These are phyloP conservation scores for Ptiloglossa arizonensis DNA, from an alignment of 1,140 invertebrate genomes.

Conservation along the genomic window DNA sequence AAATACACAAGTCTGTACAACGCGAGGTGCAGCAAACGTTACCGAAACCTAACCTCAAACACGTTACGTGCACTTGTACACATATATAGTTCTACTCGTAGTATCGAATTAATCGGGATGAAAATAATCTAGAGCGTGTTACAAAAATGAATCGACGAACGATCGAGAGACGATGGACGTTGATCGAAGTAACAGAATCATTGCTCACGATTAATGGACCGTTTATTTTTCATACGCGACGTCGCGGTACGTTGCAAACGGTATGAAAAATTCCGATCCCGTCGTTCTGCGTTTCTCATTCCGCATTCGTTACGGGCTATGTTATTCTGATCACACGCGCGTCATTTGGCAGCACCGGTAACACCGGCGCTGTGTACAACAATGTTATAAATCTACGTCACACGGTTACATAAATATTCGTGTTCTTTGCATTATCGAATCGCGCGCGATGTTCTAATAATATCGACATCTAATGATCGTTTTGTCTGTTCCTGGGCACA, in stretches of 20 bases:
- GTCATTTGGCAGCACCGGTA: slow-evolving; percentile 40
- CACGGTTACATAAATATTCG: slow-evolving; percentile 41
- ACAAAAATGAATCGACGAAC: too few species aligned
- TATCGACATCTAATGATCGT: slow-evolving; percentile 22
- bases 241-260: background rate
- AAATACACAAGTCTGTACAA: too few species aligned
- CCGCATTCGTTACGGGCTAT: slow-evolving; percentile 3
- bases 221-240: background rate
- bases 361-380: slow-evolving; percentile 41
- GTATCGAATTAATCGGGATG: too few species aligned
- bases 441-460: slow-evolving; percentile 22
- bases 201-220: background rate
- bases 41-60: too few species aligned
- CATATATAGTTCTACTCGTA: too few species aligned
- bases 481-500: background rate
- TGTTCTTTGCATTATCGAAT: slow-evolving; percentile 15
- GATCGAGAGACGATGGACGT: too few species aligned
- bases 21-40: too few species aligned
- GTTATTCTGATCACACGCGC: slow-evolving; percentile 38
- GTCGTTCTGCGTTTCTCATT: background rate
- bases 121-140: too few species aligned
- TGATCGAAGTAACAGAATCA: background rate
- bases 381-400: slow-evolving; percentile 51
- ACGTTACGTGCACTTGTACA: too few species aligned
- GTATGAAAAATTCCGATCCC: slow-evolving; percentile 8